A percentile compares a stretch with the other conserved stretches of the same genome.
Evolutionary conservation across 2,888 invertebrate genomes (phyloP).

Genomic region (Synergus laeviventris): DNA sequence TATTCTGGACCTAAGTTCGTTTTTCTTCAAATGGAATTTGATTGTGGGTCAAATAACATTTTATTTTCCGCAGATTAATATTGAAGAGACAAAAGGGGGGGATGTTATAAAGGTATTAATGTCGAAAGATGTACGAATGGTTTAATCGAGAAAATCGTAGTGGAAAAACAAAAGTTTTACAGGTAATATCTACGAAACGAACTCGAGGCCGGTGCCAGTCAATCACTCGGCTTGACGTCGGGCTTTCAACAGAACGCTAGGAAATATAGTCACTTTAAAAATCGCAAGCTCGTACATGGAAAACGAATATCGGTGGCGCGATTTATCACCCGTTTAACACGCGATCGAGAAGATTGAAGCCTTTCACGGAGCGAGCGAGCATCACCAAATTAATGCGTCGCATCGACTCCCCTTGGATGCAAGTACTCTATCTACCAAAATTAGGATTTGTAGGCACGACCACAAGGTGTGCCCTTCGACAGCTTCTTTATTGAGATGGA

Average conservation of each 20-base stretch:
- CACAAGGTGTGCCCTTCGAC: not conserved
- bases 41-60: not conserved
- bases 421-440: not conserved
- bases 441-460: slow-evolving; percentile 9
- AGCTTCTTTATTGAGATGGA: slow-evolving; percentile 8
- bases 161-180: slow-evolving; percentile 11
- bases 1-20: not conserved
- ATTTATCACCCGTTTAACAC: slow-evolving; percentile 52
- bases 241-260: slow-evolving; percentile 50
- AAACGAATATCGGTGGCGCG: slow-evolving; percentile 50
- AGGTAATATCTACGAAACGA: slow-evolving; percentile 20
- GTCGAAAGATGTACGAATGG: not conserved
- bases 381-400: slow-evolving; percentile 28
- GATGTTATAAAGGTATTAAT: not conserved
- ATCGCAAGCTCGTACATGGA: slow-evolving; percentile 51
- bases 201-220: slow-evolving; percentile 40
- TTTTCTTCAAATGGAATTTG: not conserved
- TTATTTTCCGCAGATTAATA: not conserved
- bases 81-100: not conserved
- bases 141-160: not conserved
- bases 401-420: slow-evolving; percentile 7
- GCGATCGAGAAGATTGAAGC: slow-evolving; percentile 31
- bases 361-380: slow-evolving; percentile 11
- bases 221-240: slow-evolving; percentile 49
- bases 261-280: slow-evolving; percentile 54